Percentiles rank a stretch among this genome's conserved stretches.
Conservation (phyloP, 2,113 vertebrate species). For the Porphyrio hochstetteri region DNA sequence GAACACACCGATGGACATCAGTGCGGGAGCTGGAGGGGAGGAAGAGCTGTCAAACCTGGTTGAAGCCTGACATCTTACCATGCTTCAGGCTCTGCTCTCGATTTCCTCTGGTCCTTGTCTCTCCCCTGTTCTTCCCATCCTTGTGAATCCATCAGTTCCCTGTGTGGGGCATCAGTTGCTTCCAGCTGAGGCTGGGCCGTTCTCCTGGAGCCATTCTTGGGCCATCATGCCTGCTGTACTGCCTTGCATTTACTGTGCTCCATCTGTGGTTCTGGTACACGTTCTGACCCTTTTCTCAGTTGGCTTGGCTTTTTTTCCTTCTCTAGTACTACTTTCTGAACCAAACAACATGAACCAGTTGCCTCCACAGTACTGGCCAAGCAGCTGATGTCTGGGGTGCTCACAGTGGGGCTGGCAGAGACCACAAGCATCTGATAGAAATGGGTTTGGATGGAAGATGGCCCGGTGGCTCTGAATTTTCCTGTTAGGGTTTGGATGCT, state of each 20-base stretch:
- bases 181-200: not conserved
- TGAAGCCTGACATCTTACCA: fast-evolving
- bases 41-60: not conserved
- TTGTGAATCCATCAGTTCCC: not conserved
- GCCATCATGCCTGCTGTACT: fast-evolving
- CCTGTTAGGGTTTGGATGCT: not conserved
- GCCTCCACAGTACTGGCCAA: not conserved
- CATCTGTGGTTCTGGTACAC: not conserved
- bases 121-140: not conserved
- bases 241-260: fast-evolving
- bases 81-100: not conserved
- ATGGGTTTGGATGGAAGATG: not conserved
- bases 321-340: too few species aligned
- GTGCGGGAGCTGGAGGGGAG: not conserved
- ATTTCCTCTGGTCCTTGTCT: not conserved
- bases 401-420: not conserved
- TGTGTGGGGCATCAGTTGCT: not conserved
- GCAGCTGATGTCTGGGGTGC: not conserved
- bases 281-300: not conserved
- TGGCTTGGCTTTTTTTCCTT: too few species aligned
- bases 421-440: not conserved
- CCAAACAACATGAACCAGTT: too few species aligned
- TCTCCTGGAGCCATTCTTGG: not conserved
- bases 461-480: not conserved
- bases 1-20: not conserved